These are phyloP conservation scores for Diaperis boleti DNA, from an alignment of 2,888 invertebrate genomes.

Conservation along the genomic window DNA sequence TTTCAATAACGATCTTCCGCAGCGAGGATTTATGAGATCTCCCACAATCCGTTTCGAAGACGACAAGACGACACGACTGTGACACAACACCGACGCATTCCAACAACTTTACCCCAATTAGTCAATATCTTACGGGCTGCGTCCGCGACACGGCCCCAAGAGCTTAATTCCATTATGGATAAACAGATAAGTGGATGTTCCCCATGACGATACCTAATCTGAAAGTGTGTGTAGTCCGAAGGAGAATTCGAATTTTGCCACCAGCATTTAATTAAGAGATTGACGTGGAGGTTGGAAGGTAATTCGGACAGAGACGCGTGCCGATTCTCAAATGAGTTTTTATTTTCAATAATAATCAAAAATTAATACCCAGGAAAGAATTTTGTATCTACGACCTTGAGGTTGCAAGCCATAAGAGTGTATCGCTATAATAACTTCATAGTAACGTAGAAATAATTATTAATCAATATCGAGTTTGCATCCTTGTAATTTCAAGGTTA, in stretches of 20 bases:
- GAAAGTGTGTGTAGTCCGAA: not conserved
- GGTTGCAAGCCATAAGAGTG: too few species aligned
- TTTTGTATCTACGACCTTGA: too few species aligned
- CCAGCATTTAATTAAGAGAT: too few species aligned
- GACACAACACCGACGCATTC: conserved; percentile 24
- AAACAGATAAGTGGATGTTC: conserved; percentile 2
- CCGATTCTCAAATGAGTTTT: too few species aligned
- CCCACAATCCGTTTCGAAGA: conserved; percentile 26
- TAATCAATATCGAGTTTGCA: too few species aligned
- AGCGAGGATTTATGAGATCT: conserved; percentile 41
- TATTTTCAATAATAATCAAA: too few species aligned
- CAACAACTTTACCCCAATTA: conserved; percentile 33
- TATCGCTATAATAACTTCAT: too few species aligned
- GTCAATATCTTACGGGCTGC: conserved; percentile 20
- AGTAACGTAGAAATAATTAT: too few species aligned
- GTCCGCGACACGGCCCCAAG: not conserved
- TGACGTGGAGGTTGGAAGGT: too few species aligned
- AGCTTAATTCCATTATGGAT: conserved; percentile 6
- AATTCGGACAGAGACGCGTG: too few species aligned
- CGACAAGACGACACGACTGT: conserved; percentile 21
- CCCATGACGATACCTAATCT: conserved; percentile 2
- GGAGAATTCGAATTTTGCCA: not conserved
- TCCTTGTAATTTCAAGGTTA: too few species aligned
- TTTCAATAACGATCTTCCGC: conserved; percentile 36
- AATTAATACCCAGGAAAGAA: too few species aligned